Percentiles rank a stretch among this genome's conserved stretches.
phyloP scores from a whole-genome alignment of 1,140 invertebrate genomes.

The Philopotamus ludificatus region DNA sequence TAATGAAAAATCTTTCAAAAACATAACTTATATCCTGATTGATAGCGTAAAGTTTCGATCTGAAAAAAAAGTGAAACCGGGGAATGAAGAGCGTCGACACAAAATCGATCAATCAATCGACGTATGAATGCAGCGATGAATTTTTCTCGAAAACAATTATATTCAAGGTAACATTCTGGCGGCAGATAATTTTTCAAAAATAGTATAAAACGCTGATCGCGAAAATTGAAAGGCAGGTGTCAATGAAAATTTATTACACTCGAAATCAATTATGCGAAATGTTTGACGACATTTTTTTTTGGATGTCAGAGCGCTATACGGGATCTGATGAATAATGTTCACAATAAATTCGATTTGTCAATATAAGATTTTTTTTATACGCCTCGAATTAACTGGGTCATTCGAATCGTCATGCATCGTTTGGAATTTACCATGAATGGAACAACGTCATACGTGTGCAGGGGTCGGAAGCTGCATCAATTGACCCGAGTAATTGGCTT shows the following conservation, averaged over 20 bases:
- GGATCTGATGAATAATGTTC: conserved; percentile 18
- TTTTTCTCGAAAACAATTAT: too few relatives aligned
- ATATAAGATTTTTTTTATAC: not conserved
- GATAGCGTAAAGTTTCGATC: too few relatives aligned
- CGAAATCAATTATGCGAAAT: conserved; percentile 20
- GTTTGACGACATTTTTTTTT: conserved; percentile 12
- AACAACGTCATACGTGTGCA: conserved; percentile 9
- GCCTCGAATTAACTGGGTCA: too few relatives aligned
- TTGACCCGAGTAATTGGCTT: conserved; percentile 32
- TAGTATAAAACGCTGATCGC: too few relatives aligned
- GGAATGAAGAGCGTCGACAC: too few relatives aligned
- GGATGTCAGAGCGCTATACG: not conserved
- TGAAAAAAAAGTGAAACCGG: too few relatives aligned
- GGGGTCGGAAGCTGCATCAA: conserved; percentile 35
- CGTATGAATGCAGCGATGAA: too few relatives aligned
- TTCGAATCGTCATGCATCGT: not conserved
- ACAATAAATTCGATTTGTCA: conserved; percentile 18
- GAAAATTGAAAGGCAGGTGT: conserved; percentile 2
- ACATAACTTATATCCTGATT: too few relatives aligned
- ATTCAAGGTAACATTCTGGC: too few relatives aligned
- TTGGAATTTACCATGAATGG: not conserved
- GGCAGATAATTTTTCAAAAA: too few relatives aligned
- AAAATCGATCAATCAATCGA: too few relatives aligned
- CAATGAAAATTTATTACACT: conserved; percentile 7
- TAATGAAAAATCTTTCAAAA: too few relatives aligned